These are phyloP conservation scores for Silurus aristotelis DNA, from an alignment of 2,797 vertebrate genomes.

Conservation along the genomic window DNA sequence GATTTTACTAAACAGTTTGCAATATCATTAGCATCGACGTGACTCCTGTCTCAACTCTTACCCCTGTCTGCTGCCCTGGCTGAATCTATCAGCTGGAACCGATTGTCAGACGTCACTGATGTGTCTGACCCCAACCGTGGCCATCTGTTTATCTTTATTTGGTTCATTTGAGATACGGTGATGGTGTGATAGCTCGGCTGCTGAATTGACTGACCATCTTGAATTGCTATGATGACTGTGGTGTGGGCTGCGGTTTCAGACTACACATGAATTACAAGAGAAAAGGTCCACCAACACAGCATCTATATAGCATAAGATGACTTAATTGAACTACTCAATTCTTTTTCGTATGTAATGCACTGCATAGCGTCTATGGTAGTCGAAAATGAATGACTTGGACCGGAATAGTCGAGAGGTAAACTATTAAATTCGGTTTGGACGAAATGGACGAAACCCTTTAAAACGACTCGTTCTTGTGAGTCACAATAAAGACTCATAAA, in stretches of 20 bases:
- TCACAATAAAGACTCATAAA: too few species aligned
- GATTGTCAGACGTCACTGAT: constrained; percentile 51
- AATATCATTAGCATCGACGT: constrained; percentile 61
- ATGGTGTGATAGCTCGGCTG: constrained; percentile 36
- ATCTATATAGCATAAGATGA: too few species aligned
- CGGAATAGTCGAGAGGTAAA: too few species aligned
- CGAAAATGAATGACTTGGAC: too few species aligned
- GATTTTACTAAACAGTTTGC: constrained; percentile 62
- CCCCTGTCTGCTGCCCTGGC: constrained; percentile 40
- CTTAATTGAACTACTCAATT: too few species aligned
- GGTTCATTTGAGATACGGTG: constrained; percentile 35
- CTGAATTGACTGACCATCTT: constrained; percentile 30
- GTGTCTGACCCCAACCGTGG: constrained; percentile 50
- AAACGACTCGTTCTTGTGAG: too few species aligned
- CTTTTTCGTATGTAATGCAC: too few species aligned
- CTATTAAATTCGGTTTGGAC: too few species aligned
- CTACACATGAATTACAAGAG: constrained; percentile 6
- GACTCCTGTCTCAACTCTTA: constrained; percentile 52
- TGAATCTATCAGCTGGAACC: constrained; percentile 52
- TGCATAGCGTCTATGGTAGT: too few species aligned
- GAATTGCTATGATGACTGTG: constrained; percentile 16
- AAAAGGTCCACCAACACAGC: too few species aligned
- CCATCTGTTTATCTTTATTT: constrained; percentile 58
- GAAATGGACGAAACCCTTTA: too few species aligned
- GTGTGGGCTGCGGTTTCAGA: constrained; percentile 34